Base-by-base conservation (phyloP, 2,113 vertebrate genomes). In the Hemibagrus wyckioides region DNA sequence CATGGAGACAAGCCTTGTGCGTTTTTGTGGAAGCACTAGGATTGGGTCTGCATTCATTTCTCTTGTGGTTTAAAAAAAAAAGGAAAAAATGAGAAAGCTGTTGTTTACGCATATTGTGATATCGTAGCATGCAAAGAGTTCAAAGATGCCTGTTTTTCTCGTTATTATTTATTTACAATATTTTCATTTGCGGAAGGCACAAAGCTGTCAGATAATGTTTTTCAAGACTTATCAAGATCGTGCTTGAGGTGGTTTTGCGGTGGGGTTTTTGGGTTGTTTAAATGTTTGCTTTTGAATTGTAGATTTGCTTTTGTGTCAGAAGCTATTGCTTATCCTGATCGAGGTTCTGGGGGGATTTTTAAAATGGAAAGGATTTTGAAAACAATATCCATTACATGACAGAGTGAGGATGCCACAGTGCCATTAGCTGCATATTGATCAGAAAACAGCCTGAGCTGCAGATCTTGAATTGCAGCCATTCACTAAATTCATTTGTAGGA, bases 351-450 rank as follows among this genome's bases (percentile, higher is more conserved):
- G 8, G 50, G 79, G 69, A 44, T 76, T 87, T 54, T 82, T 52
- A 83, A 83, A 83, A 50, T 82, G 80, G 56, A 80, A 71, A 52
- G 65, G 56, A 52, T 87, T 83, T 87, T n/a, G 59, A 87, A 82
- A 87, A 82, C 69, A 75, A 82, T 76, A 76, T 76, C 80, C 80
- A 83, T 83, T 83, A 83, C 80, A 15, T 57, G 69, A 76, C 86
- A 52, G 80, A 39, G n/a, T 52, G 44, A 82, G n/a, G 80, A 76
- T 83, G 71, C 71, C 80, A 61, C 69, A 33, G 69, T 65, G 41
- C 69, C 41, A 76, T 83, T 87, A 87, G 41, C 30, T 9, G 48
- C 52, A 25, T 41, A 52, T 52, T 52, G 77, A 76, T 80, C 67
- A 30, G 67, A 63, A 75, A 48, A 63, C 19, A 56, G 48, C 65